phyloP scores from a whole-genome alignment of 1,140 invertebrate genomes.

The Drosophila ficusphila region DNA sequence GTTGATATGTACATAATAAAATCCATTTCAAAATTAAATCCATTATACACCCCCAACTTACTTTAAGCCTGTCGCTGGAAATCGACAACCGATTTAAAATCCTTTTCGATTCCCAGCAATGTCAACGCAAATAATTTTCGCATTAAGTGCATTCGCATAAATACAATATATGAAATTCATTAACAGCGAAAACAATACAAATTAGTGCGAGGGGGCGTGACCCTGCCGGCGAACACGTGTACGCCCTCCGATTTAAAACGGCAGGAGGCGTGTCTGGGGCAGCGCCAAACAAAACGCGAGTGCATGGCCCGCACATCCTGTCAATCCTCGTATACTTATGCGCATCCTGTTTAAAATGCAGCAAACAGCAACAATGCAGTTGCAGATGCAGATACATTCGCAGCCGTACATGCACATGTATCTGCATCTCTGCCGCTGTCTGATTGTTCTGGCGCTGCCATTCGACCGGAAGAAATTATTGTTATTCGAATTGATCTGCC shows the following conservation, averaged over 20 bases:
- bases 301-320: conserved; percentile 77
- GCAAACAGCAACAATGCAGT: conserved; percentile 30
- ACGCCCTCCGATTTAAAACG: conserved; percentile 12
- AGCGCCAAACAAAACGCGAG: conserved; percentile 56
- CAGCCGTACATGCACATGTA: conserved; percentile 25
- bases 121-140: conserved; percentile 29
- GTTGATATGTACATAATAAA: too few relatives aligned
- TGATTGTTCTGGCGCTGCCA: conserved; percentile 51
- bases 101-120: not conserved
- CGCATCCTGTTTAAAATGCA: conserved; percentile 69
- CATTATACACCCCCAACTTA: too few relatives aligned
- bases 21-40: too few relatives aligned
- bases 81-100: conserved; percentile 3
- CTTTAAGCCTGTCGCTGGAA: not conserved
- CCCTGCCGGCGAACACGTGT: conserved; percentile 24
- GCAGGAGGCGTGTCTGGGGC: conserved; percentile 1
- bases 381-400: conserved; percentile 56
- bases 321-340: conserved; percentile 79
- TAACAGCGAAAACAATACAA: conserved; percentile 41
- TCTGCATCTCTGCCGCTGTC: conserved; percentile 33
- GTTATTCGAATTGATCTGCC: conserved; percentile 81
- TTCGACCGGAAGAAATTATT: conserved; percentile 80
- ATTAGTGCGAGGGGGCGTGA: conserved; percentile 28
- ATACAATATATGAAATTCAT: conserved; percentile 43
- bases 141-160: conserved; percentile 20